A percentile compares a stretch with the other conserved stretches of the same genome.
Conservation (phyloP, 2,113 vertebrate genomes). For the Phasianus colchicus region DNA sequence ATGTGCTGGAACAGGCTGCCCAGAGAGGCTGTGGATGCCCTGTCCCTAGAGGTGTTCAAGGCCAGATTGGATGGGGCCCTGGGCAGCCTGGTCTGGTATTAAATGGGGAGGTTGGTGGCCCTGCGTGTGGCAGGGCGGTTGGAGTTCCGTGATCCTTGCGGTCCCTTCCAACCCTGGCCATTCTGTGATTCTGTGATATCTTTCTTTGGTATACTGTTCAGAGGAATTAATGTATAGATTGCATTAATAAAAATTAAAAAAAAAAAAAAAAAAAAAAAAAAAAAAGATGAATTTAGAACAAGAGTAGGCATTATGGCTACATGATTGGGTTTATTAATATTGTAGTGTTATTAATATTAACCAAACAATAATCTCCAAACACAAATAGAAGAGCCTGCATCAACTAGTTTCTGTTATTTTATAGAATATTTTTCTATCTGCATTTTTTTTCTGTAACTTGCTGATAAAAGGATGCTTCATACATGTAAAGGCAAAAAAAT, state of each 20-base stretch:
- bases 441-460: background rate
- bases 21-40: too few species aligned
- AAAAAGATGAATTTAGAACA: background rate
- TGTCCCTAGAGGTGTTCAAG: too few species aligned
- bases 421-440: background rate
- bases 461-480: background rate
- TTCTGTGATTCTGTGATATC: too few species aligned
- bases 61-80: too few species aligned
- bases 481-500: background rate
- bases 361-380: background rate
- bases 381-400: background rate
- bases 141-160: too few species aligned
- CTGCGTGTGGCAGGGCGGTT: too few species aligned
- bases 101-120: too few species aligned
- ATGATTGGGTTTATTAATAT: background rate
- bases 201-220: slow-evolving; percentile 20
- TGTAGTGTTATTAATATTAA: background rate
- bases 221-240: background rate
- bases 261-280: background rate
- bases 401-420: background rate
- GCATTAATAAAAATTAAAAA: background rate
- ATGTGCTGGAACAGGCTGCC: too few species aligned
- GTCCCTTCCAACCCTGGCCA: too few species aligned
- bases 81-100: too few species aligned
- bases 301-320: background rate